Evolutionary conservation across 1,140 invertebrate species (phyloP), one percentile per base, ranked within the genome.

Genomic region (Drosophila ogumai): DNA sequence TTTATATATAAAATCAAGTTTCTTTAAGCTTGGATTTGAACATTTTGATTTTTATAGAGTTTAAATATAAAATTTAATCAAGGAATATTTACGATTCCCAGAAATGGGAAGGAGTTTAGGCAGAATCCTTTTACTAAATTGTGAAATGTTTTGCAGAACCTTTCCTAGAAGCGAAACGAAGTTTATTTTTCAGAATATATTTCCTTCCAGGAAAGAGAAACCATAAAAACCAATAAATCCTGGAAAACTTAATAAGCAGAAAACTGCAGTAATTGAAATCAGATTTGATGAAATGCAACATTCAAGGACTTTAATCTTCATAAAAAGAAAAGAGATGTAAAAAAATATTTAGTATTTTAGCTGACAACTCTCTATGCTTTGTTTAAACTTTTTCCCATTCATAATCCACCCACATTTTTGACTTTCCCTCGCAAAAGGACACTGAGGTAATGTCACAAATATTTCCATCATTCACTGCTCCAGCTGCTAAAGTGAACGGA

Each of bases 401-500:
- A 52, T 34, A 32, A 40, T 31, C 28, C 10, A 28, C 17, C 9
- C 44, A 57, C 40, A 17, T 40, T 56, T 28, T 8, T 65, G 54
- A 36, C 46, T 63, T 79, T 38, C 15, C 15, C 40, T 36, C 31
- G 41, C 58, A n/a, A 19, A 15, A 41, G 57, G 50, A 58, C 41
- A 58, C 59, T 81, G 73, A 49, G 80, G 68, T 82, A 82, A 82
- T 82, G 69, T 71, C 76, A 54, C 52, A 84, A 79, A 79, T 79
- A 84, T 79, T 79, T 80, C 25, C 67, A 56, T 67, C 61, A 59
- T 60, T 68, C 32, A 43, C 59, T 36, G 63, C 19, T 43, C 22
- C 22, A 28, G 36, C 66, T n/a, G 57, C 43, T 47, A 59, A 47
- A 43, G 38, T 57, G 54, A 64, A 64, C 38, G 25, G 54, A 25